A percentile compares a stretch with the other conserved stretches of the same genome.
Conservation (phyloP, 2,888 invertebrate species). For the Mythimna albipuncta region DNA sequence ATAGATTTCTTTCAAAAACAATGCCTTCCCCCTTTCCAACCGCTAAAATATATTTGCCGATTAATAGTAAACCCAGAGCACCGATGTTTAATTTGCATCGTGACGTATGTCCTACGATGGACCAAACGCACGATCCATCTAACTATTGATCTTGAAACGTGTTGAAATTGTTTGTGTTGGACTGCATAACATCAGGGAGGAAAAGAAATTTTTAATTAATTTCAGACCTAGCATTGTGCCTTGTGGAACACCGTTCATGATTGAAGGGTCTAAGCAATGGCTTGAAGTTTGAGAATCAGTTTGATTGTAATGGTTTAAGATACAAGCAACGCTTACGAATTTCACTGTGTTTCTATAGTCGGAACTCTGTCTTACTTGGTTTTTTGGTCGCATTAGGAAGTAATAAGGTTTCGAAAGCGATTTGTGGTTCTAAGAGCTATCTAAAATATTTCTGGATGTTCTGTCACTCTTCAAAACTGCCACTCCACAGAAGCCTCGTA, state of each 20-base stretch:
- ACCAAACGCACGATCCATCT: conserved; percentile 39
- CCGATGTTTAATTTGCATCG: conserved; percentile 54
- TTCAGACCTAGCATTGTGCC: conserved; percentile 35
- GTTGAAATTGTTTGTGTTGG: conserved; percentile 48
- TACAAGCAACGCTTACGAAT: conserved; percentile 44
- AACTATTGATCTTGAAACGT: conserved; percentile 42
- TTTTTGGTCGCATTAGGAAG: conserved; percentile 24
- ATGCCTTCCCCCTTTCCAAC: conserved; percentile 2
- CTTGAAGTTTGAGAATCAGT: conserved; percentile 2
- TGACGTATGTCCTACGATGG: conserved; percentile 42
- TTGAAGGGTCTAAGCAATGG: conserved; percentile 23
- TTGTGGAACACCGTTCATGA: conserved; percentile 33
- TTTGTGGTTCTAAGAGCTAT: not conserved
- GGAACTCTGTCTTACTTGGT: conserved; percentile 34
- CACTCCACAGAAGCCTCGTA: not conserved
- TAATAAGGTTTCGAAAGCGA: no score
- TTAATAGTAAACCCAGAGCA: conserved; percentile 45
- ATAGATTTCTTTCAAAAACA: not conserved
- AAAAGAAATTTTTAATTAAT: conserved; percentile 16
- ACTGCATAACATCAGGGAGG: conserved; percentile 9
- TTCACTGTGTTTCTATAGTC: conserved; percentile 51
- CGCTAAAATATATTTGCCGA: conserved; percentile 38
- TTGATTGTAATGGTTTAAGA: conserved; percentile 11
- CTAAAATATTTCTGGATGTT: not conserved
- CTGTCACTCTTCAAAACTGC: not conserved